phyloP scores from a whole-genome alignment of 1,140 invertebrate species.

The Papilio polytes region DNA sequence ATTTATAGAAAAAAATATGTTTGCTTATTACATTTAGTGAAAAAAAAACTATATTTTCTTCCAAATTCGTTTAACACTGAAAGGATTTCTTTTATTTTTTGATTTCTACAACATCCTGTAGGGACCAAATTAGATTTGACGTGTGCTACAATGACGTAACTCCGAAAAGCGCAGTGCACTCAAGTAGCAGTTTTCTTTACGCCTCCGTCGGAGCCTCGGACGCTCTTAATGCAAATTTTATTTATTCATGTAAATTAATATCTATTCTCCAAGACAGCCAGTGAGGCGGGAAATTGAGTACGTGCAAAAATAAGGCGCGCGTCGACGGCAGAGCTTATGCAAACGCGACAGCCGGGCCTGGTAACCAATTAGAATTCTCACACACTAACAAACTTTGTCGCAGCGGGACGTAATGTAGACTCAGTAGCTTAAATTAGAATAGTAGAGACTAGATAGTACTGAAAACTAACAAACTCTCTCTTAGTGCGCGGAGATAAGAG shows the following conservation, averaged over 20 bases:
- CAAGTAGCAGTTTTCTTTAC: conserved; percentile 69
- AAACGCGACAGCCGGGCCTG: conserved; percentile 54
- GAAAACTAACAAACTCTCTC: not conserved
- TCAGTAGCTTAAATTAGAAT: conserved; percentile 28
- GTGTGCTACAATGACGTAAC: conserved; percentile 50
- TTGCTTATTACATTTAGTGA: no score
- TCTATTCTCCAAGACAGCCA: conserved; percentile 77
- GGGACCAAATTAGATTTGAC: conserved; percentile 41
- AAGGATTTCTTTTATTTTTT: not conserved
- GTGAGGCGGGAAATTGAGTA: conserved; percentile 82
- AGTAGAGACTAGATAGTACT: not conserved
- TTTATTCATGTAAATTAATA: conserved; percentile 84
- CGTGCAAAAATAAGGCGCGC: conserved; percentile 79
- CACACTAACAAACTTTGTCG: conserved; percentile 54
- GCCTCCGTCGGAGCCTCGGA: conserved; percentile 56
- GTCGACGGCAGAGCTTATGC: conserved; percentile 56
- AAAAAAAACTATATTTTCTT: not conserved
- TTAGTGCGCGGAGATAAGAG: not conserved
- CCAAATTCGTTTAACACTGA: not conserved
- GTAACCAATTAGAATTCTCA: conserved; percentile 65
- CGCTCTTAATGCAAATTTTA: conserved; percentile 83
- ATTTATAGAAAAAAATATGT: no score
- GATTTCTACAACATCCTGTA: conserved; percentile 25
- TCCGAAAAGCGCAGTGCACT: conserved; percentile 60
- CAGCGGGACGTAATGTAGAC: conserved; percentile 30